Percentiles rank a stretch among this genome's conserved stretches.
phyloP scores from a whole-genome alignment of 2,888 invertebrate genomes.

The Hydraecia micacea region DNA sequence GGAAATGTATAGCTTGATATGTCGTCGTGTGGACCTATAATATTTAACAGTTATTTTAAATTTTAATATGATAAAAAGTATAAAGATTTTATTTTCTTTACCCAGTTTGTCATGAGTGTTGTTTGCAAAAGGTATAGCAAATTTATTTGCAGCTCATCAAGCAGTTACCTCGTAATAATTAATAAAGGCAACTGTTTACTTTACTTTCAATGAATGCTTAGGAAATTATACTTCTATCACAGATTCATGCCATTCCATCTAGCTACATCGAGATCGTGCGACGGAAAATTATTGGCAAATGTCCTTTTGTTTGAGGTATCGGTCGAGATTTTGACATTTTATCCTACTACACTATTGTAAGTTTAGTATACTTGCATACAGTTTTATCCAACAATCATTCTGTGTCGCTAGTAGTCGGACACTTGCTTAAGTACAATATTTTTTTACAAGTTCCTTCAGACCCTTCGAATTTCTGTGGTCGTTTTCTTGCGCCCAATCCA shows the following conservation, averaged over 20 bases:
- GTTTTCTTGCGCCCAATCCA: conserved; percentile 90
- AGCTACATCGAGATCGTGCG: conserved; percentile 19
- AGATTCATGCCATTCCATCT: conserved; percentile 36
- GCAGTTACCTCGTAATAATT: conserved; percentile 1
- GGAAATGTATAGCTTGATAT: not conserved
- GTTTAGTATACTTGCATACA: conserved; percentile 24
- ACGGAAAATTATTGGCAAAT: conserved; percentile 18
- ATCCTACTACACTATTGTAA: conserved; percentile 31
- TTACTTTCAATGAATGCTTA: conserved; percentile 24
- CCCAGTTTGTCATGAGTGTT: not conserved
- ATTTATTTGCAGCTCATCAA: not conserved
- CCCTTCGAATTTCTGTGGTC: conserved; percentile 73
- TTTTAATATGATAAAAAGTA: conserved; percentile 17
- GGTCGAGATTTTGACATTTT: conserved; percentile 38
- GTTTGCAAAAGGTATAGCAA: not conserved
- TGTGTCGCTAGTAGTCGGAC: conserved; percentile 16
- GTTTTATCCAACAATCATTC: conserved; percentile 21
- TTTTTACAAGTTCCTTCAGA: conserved; percentile 71
- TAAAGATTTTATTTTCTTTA: not conserved
- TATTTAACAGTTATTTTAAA: not conserved
- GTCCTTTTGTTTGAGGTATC: conserved; percentile 20
- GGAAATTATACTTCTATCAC: conserved; percentile 56
- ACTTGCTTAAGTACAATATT: conserved; percentile 61
- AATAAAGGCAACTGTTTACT: conserved; percentile 12
- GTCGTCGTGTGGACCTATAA: not conserved